Evolutionary conservation across 2,888 invertebrate genomes (phyloP).

Genomic region (Sarcophaga caerulescens): DNA sequence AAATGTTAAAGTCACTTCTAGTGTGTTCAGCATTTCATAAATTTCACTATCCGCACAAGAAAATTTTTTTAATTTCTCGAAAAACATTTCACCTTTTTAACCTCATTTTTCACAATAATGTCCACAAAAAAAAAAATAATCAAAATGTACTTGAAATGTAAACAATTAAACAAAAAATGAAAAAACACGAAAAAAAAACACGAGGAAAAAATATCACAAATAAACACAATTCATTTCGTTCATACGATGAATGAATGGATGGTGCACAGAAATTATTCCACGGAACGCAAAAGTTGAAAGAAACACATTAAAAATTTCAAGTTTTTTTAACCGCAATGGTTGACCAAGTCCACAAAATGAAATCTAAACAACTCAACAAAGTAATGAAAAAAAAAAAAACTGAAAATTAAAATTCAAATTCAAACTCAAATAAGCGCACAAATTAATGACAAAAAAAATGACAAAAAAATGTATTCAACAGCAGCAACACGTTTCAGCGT

Average conservation of each 20-base stretch:
- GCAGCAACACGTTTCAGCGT: background rate
- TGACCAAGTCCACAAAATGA: background rate
- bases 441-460: slow-evolving; percentile 4
- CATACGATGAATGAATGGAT: no score
- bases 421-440: slow-evolving; percentile 18
- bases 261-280: background rate
- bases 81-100: background rate
- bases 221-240: background rate
- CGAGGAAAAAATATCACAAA: background rate
- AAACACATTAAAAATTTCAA: slow-evolving; percentile 1
- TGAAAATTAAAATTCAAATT: background rate
- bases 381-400: background rate
- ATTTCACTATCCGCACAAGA: no score
- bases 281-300: slow-evolving; percentile 4
- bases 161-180: background rate
- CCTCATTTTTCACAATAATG: background rate
- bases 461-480: background rate
- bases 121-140: background rate
- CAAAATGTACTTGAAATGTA: slow-evolving; percentile 5
- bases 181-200: background rate
- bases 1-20: no score
- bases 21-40: no score
- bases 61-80: background rate
- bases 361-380: slow-evolving; percentile 15
- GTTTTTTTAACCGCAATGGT: slow-evolving; percentile 8